phyloP scores from a whole-genome alignment of 64 coral and sea anemone genomes.

The Platygyra sinensis region DNA sequence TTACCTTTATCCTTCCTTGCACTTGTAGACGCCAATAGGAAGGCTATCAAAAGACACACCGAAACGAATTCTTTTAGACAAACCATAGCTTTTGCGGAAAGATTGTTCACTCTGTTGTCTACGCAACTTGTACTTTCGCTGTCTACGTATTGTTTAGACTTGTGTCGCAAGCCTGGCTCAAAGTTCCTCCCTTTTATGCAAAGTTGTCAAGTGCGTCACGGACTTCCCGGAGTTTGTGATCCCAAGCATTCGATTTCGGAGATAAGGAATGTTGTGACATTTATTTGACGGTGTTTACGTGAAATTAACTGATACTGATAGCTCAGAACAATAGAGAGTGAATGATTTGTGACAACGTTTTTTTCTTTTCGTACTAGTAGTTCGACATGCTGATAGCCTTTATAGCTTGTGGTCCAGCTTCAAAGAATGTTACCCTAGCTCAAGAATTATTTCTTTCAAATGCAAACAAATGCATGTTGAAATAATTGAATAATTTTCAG shows the following conservation, averaged over 20 bases:
- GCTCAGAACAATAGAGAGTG: too few species aligned
- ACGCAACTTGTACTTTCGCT: neutral
- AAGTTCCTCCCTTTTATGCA: neutral
- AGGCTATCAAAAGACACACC: neutral
- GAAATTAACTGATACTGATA: too few species aligned
- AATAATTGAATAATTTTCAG: too few species aligned
- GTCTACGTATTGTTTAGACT: neutral
- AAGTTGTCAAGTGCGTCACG: constrained; percentile 2
- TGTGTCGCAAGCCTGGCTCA: neutral
- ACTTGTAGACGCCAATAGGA: neutral
- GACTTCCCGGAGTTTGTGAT: neutral
- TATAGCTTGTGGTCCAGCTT: too few species aligned
- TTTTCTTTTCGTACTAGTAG: too few species aligned
- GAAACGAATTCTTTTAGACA: neutral
- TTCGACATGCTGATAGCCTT: too few species aligned
- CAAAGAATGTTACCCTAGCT: too few species aligned
- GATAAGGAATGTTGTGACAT: constrained; percentile 22
- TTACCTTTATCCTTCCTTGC: neutral
- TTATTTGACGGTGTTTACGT: neutral
- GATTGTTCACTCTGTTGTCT: neutral
- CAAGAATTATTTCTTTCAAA: too few species aligned
- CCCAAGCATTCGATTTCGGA: constrained; percentile 1
- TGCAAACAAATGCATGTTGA: too few species aligned
- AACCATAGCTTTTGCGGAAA: neutral
- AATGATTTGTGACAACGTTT: too few species aligned